Conservation (phyloP, 2,113 vertebrate genomes). For the Spheniscus mendiculus region DNA sequence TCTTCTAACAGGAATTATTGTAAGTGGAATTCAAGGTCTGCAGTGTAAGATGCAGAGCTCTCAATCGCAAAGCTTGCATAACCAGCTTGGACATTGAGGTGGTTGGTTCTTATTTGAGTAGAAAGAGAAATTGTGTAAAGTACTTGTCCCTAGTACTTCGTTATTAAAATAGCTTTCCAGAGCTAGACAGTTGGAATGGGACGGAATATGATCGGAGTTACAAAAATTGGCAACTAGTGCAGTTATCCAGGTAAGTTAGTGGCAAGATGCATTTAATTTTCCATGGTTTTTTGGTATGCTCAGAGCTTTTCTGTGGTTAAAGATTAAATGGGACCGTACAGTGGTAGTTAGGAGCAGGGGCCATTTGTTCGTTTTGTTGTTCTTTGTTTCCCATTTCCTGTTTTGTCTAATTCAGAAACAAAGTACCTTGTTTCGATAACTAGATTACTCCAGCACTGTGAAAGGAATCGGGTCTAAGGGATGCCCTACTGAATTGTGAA, state of each 20-base stretch:
- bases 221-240: not conserved
- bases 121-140: not conserved
- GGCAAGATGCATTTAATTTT: not conserved
- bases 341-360: not conserved
- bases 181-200: not conserved
- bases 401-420: not conserved
- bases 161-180: not conserved
- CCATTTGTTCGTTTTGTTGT: not conserved
- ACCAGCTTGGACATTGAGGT: not conserved
- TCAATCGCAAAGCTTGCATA: not conserved
- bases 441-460: not conserved
- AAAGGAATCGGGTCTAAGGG: not conserved
- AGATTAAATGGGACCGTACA: not conserved
- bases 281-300: rapidly evolving
- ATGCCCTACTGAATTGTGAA: not conserved
- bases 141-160: not conserved
- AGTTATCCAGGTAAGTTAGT: not conserved
- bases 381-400: not conserved
- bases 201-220: not conserved
- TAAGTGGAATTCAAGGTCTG: not conserved
- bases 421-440: not conserved
- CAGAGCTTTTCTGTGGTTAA: not conserved
- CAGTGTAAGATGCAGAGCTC: not conserved
- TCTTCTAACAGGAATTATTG: not conserved
- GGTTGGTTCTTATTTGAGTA: not conserved